Evolutionary conservation across 2,888 invertebrate species (phyloP).

Genomic region (Tetramorium bicarinatum): DNA sequence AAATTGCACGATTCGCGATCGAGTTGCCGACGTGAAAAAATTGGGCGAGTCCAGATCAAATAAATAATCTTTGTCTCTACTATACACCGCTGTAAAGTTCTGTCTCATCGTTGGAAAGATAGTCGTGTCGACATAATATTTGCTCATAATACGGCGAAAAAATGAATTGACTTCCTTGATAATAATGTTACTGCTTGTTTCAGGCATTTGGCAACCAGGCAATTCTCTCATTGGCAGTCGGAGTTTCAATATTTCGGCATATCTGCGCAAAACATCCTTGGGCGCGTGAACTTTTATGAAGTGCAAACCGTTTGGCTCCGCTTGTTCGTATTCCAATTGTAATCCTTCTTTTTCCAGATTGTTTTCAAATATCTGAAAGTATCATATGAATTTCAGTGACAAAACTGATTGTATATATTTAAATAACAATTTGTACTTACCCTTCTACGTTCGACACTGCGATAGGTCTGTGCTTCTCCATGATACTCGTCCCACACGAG

Average conservation of each 20-base stretch:
- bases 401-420: neutral
- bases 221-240: slow-evolving; percentile 98
- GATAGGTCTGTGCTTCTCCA: slow-evolving; percentile 87
- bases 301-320: slow-evolving; percentile 90
- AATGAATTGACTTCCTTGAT: slow-evolving; percentile 88
- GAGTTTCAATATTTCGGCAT: slow-evolving; percentile 96
- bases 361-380: slow-evolving; percentile 89
- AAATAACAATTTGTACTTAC: slow-evolving; percentile 66
- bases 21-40: slow-evolving; percentile 95
- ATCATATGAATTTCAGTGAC: neutral
- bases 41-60: slow-evolving; percentile 93
- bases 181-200: slow-evolving; percentile 88
- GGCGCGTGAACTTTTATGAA: slow-evolving; percentile 97
- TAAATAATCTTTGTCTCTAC: slow-evolving; percentile 97
- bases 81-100: slow-evolving; percentile 95
- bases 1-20: slow-evolving; percentile 96
- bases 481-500: slow-evolving; percentile 91
- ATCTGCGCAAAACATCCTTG: slow-evolving; percentile 92
- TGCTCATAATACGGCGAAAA: slow-evolving; percentile 88
- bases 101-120: slow-evolving; percentile 93
- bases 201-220: slow-evolving; percentile 89
- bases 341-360: slow-evolving; percentile 92
- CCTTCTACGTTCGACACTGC: slow-evolving; percentile 75
- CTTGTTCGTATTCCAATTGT: slow-evolving; percentile 91
- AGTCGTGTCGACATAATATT: slow-evolving; percentile 90